A percentile compares a stretch with the other conserved stretches of the same genome.
These are phyloP conservation scores for Chromobotia macracanthus DNA, from an alignment of 2,797 vertebrate species.

Conservation along the genomic window DNA sequence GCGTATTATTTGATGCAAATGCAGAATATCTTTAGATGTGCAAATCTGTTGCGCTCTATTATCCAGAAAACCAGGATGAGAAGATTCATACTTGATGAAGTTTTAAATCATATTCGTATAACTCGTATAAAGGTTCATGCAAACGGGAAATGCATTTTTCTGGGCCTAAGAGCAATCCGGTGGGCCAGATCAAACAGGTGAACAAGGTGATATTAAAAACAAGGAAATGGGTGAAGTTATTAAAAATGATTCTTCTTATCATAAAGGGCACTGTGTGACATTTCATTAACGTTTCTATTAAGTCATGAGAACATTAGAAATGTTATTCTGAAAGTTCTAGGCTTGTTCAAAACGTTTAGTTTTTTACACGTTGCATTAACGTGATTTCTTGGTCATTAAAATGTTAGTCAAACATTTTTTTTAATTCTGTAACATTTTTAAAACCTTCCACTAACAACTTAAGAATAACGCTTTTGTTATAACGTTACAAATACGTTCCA, in stretches of 20 bases:
- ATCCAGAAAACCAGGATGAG: not conserved
- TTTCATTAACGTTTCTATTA: too few relatives aligned
- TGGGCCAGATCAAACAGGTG: not conserved
- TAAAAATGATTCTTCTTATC: not conserved
- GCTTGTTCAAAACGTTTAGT: too few relatives aligned
- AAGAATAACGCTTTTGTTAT: too few relatives aligned
- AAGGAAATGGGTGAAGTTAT: not conserved
- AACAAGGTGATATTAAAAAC: not conserved
- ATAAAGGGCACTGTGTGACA: too few relatives aligned
- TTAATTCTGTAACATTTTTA: too few relatives aligned
- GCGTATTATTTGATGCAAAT: not conserved
- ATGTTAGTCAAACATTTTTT: too few relatives aligned
- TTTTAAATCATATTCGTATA: constrained; percentile 2
- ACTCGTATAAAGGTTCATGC: not conserved
- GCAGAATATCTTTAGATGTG: not conserved
- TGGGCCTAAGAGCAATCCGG: not conserved
- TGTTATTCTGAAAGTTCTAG: too few relatives aligned
- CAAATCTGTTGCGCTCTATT: not conserved
- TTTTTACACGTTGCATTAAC: too few relatives aligned
- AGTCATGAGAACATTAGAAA: too few relatives aligned
- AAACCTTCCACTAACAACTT: too few relatives aligned
- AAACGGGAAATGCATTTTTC: constrained; percentile 3
- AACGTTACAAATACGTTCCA: too few relatives aligned
- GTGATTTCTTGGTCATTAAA: too few relatives aligned
- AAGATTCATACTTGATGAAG: not conserved